Evolutionary conservation across 2,113 vertebrate species (phyloP), one percentile per base, ranked within the genome.

Genomic region (Reinhardtius hippoglossoides): DNA sequence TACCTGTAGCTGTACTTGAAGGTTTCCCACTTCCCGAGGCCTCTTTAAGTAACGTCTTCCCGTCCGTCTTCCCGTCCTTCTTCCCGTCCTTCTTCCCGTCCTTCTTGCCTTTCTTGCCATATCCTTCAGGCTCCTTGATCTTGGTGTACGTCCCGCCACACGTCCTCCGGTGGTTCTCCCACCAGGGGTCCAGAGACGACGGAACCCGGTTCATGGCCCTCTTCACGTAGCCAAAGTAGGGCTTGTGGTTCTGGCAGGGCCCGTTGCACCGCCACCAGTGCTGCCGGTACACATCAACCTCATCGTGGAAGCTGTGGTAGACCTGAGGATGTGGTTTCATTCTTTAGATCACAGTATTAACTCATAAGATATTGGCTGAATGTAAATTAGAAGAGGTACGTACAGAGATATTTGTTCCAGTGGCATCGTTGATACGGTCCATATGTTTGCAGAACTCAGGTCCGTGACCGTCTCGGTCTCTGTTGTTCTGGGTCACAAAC

Each of bases 391-490:
- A 26, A 15, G 15, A 37, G 15, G 21, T 0, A 55, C 89, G 70
- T 91, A 99, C 98, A 5, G 96, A 95, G 37, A 99, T 96, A 7
- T 96, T 96, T 18, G 98, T 95, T 80, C 98, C 98, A 2, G 92
- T 96, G 87, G 95, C 85, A 37, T 66, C 58, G 86, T 99, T 99
- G 82, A 99, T 98, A 26, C 98, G 95, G 27, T 91, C 88, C 98
- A 99, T 99, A 62, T 99, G 98, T 77, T 97, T 99, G 92, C 96
- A 94, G 89, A 99, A 99, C 91, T 99, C 97, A 0, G 98, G 96
- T 0, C 98, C 98, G 0, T 99, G 98, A 2, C 96, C 96, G 16
- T 97, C 96, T 14, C 95, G 91, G 78, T 99, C 98, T 76, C 95
- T 93, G 87, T 97, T 94, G 68, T 99, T 98, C 80, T 98, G 95